Evolutionary conservation across 2,797 vertebrate genomes (phyloP).

Genomic region (Anolis apletophallus): DNA sequence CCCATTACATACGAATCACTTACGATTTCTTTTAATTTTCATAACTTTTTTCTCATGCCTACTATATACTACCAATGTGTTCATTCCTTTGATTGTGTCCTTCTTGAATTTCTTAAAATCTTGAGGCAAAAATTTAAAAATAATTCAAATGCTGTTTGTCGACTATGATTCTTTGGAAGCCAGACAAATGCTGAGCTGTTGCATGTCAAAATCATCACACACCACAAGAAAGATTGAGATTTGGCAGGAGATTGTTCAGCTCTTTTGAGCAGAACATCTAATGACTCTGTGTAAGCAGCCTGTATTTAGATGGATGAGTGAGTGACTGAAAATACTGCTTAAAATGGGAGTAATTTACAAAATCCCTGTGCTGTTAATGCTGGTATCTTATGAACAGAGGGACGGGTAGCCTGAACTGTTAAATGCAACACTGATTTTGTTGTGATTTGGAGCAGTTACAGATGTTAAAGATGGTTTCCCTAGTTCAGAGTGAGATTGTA

Average conservation of each 20-base stretch:
- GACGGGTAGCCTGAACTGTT: not conserved
- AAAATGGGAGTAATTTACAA: constrained; percentile 32
- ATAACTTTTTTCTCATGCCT: too few relatives aligned
- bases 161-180: constrained; percentile 20
- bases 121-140: constrained; percentile 48
- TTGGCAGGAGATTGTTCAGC: not conserved
- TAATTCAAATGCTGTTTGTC: constrained; percentile 31
- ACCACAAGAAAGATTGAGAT: constrained; percentile 21
- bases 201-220: constrained; percentile 30
- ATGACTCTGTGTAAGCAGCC: constrained; percentile 7
- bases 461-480: not conserved
- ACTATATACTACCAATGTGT: too few relatives aligned
- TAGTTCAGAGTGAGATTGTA: not conserved
- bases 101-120: not conserved
- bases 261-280: constrained; percentile 15
- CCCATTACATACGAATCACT: too few relatives aligned
- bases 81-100: constrained; percentile 15
- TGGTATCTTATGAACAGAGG: not conserved
- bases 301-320: constrained; percentile 31
- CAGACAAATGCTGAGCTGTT: constrained; percentile 29
- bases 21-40: too few relatives aligned
- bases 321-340: constrained; percentile 31
- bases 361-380: constrained; percentile 7
- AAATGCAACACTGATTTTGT: not conserved
- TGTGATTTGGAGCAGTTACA: not conserved